phyloP scores from a whole-genome alignment of 1,140 invertebrate species.

The Gryllus bimaculatus region DNA sequence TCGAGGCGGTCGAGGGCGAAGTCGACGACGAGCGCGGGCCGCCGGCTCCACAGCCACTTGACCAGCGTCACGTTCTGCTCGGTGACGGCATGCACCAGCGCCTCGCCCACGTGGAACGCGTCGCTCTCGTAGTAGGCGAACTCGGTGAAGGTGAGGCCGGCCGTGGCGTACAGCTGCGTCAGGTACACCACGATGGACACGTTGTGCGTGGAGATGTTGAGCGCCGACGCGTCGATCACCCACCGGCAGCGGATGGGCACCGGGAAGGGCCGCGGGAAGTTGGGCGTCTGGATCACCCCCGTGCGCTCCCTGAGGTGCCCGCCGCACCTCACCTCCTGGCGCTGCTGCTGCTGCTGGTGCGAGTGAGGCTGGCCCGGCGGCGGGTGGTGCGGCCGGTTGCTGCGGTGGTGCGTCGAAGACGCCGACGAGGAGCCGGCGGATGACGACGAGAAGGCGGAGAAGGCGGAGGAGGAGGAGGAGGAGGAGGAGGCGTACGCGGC shows the following conservation, averaged over 20 bases:
- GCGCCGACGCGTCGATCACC: slow-evolving; percentile 68
- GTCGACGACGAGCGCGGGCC: slow-evolving; percentile 68
- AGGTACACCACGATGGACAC: slow-evolving; percentile 72
- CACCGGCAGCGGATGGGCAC: slow-evolving; percentile 76
- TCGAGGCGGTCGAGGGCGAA: slow-evolving; percentile 61
- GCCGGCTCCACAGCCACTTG: slow-evolving; percentile 55
- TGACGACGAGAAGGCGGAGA: neutral
- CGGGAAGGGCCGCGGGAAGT: slow-evolving; percentile 66
- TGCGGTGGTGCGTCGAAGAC: too few relatives aligned
- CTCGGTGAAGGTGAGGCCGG: slow-evolving; percentile 70
- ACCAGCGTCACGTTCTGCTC: slow-evolving; percentile 60
- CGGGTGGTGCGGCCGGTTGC: too few relatives aligned
- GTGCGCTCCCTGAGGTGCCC: slow-evolving; percentile 47
- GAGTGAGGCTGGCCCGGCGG: too few relatives aligned
- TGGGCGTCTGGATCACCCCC: slow-evolving; percentile 68
- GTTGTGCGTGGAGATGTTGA: slow-evolving; percentile 37
- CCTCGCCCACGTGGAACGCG: slow-evolving; percentile 47
- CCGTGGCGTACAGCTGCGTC: slow-evolving; percentile 75
- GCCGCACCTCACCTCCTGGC: slow-evolving; percentile 40
- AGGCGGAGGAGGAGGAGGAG: too few relatives aligned
- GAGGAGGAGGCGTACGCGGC: too few relatives aligned
- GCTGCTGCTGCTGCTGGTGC: neutral
- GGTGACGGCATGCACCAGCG: slow-evolving; percentile 49
- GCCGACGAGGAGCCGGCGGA: too few relatives aligned
- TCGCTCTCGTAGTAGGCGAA: slow-evolving; percentile 66